Base-by-base conservation (phyloP, 2,113 vertebrate genomes). In the Calidris pugnax region DNA sequence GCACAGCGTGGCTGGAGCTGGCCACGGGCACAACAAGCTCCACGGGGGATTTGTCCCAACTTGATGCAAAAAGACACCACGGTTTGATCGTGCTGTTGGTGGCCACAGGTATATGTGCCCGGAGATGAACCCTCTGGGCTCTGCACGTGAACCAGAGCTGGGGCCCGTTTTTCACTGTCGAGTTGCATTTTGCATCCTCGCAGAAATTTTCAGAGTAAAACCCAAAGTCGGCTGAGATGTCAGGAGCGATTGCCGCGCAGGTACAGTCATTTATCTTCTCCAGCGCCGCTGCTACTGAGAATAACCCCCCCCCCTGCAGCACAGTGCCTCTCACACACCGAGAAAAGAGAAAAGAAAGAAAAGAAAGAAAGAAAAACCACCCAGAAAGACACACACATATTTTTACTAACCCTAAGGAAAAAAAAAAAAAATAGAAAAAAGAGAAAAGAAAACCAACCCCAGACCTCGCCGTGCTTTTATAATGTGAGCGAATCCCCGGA, bases 181-280 rank as follows among this genome's bases (percentile, higher is more conserved):
- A 1, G 68, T 59, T 47, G 63, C 64, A 56, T 56, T 94, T 87
- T 63, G 90, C 64, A 89, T 92, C 60, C 72, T 76, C 14, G 35
- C 11, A 68, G 66, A 78, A 53, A 24, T 68, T 35, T 66, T 92
- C 66, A 60, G 64, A 89, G 53, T 82, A 92, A 92, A 96, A 90
- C 39, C 62, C 37, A 14, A 66, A 89, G 73, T 56, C 8, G 12
- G 72, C 35, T 86, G 12, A 68, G 95, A 92, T 89, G 53, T 15
- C 6, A 8, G 83, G 87, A 91, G 88, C 1, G 80, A 90, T 60
- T 84, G 51, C 76, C 22, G 59, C 0, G 8, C 83, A 84, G 57
- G 69, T 78, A 94, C 39, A 97, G 86, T 97, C 88, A 97, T 96
- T 95, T 95, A n/a, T 90, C 72, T 90, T 93, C 79, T 32, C 20